These are phyloP conservation scores for Heloderma charlesbogerti DNA, from an alignment of 2,113 vertebrate species.

Conservation along the genomic window DNA sequence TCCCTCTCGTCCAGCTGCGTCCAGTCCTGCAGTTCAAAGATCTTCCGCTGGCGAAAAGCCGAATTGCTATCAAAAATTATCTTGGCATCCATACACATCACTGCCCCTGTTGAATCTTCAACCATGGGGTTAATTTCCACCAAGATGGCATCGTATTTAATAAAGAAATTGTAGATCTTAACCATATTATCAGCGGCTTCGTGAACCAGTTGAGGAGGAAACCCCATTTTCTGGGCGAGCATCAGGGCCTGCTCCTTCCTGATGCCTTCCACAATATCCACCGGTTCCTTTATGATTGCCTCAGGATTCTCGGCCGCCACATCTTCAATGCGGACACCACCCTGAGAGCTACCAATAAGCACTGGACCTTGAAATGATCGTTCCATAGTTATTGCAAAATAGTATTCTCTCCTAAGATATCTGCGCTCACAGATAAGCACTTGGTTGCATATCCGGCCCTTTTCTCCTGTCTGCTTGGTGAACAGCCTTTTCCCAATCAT, in stretches of 20 bases:
- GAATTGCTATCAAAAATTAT: conserved; percentile 97
- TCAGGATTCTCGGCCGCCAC: conserved; percentile 94
- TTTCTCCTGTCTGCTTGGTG: conserved; percentile 96
- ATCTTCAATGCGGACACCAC: conserved; percentile 96
- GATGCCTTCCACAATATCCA: conserved; percentile 94
- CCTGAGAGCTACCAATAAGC: conserved; percentile 94
- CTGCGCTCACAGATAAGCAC: conserved; percentile 96
- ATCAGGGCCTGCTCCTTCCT: conserved; percentile 90
- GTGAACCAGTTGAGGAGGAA: conserved; percentile 86
- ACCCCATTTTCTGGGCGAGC: conserved; percentile 95
- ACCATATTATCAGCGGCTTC: conserved; percentile 95
- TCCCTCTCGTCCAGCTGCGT: conserved; percentile 92
- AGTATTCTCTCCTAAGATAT: conserved; percentile 96
- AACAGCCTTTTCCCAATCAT: conserved; percentile 97
- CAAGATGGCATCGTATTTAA: conserved; percentile 97
- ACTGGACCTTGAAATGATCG: conserved; percentile 94
- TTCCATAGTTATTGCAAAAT: conserved; percentile 99
- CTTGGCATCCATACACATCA: conserved; percentile 98
- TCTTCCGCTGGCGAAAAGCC: conserved; percentile 90
- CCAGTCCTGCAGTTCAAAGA: conserved; percentile 95
- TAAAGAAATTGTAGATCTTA: conserved; percentile 93
- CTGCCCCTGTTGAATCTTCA: conserved; percentile 92
- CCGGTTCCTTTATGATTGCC: conserved; percentile 93
- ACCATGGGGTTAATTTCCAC: conserved; percentile 98
- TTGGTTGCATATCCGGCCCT: conserved; percentile 96